phyloP scores from a whole-genome alignment of 2,113 vertebrate species.

The Crotalus horridus region DNA sequence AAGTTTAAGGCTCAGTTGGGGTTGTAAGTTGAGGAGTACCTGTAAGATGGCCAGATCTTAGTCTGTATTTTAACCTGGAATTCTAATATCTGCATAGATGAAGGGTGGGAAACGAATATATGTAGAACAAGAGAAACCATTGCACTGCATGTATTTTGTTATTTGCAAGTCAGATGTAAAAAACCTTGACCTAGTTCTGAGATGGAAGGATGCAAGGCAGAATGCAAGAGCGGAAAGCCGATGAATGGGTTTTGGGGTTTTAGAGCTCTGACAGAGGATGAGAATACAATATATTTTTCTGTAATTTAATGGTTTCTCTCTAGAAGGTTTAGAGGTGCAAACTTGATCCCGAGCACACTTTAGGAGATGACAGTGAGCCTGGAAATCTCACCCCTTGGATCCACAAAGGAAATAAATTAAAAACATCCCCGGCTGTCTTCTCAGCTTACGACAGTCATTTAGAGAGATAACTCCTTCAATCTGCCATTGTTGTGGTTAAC shows the following conservation, averaged over 20 bases:
- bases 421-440: background rate
- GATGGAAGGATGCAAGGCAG: background rate
- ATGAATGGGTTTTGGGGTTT: background rate
- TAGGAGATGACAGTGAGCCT: background rate
- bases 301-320: background rate
- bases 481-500: background rate
- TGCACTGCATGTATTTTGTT: background rate
- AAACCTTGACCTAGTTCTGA: background rate
- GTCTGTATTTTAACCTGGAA: background rate
- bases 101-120: background rate
- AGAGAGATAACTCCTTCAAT: background rate
- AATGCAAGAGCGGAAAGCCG: background rate
- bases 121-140: background rate
- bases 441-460: background rate
- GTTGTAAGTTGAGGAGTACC: background rate
- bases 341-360: background rate
- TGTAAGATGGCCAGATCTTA: background rate
- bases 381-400: background rate
- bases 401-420: background rate
- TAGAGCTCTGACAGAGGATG: background rate
- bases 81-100: background rate
- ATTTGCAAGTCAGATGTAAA: background rate
- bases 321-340: background rate
- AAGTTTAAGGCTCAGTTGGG: background rate
- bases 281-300: background rate